phyloP scores from a whole-genome alignment of 2,113 vertebrate genomes.

The Synodontis membranacea region DNA sequence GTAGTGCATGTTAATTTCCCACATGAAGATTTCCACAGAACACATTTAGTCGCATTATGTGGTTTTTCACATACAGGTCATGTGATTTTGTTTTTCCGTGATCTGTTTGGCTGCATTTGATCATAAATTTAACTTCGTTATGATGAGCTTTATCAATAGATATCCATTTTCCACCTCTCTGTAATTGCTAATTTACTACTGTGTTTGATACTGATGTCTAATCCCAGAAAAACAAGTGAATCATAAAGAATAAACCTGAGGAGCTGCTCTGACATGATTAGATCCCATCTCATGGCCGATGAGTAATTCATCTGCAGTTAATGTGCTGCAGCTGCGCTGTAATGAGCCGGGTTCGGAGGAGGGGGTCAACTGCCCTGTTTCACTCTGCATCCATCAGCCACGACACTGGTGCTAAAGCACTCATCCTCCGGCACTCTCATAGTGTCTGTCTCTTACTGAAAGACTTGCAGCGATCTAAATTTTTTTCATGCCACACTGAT shows the following conservation, averaged over 20 bases:
- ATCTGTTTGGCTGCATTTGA: not conserved
- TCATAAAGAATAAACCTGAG: constrained; percentile 55
- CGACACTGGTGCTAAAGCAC: constrained; percentile 29
- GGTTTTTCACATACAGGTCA: not conserved
- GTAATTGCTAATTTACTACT: not conserved
- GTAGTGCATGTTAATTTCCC: not conserved
- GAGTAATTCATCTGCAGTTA: constrained; percentile 71
- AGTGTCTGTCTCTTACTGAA: not conserved
- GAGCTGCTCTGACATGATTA: constrained; percentile 65
- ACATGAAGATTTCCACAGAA: not conserved
- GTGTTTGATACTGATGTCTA: constrained; percentile 29
- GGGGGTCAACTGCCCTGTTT: constrained; percentile 55
- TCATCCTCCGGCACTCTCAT: constrained; percentile 6
- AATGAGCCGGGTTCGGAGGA: constrained; percentile 64
- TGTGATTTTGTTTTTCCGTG: not conserved
- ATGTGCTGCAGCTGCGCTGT: constrained; percentile 74
- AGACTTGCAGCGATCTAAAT: not conserved
- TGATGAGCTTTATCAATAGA: not conserved
- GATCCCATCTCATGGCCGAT: constrained; percentile 67
- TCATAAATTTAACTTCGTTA: not conserved
- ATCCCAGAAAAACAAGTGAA: constrained; percentile 58
- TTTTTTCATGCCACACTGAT: not conserved
- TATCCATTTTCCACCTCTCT: not conserved
- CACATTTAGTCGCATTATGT: not conserved
- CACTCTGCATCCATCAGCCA: constrained; percentile 58